Percentiles rank a stretch among this genome's conserved stretches.
Conservation (phyloP, 2,797 vertebrate genomes). For the Pachyuromys duprasi region DNA sequence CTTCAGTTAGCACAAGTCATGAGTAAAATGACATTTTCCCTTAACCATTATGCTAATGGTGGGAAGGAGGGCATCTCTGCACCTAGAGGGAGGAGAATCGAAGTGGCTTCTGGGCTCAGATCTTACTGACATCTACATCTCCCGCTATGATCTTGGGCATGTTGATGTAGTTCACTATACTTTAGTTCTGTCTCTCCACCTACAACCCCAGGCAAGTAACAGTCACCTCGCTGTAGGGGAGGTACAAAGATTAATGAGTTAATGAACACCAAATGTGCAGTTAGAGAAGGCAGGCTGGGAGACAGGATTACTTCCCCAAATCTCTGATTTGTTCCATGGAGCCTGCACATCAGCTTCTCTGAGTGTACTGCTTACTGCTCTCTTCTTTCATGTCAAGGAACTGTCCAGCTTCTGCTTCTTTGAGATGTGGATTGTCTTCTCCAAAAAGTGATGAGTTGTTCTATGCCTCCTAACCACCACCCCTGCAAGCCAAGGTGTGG, state of each 20-base stretch:
- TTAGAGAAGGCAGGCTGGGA: slow-evolving; percentile 54
- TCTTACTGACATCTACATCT: slow-evolving; percentile 67
- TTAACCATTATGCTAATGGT: slow-evolving; percentile 77
- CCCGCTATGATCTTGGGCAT: slow-evolving; percentile 67
- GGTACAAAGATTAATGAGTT: slow-evolving; percentile 84
- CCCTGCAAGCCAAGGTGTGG: not conserved
- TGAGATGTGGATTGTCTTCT: slow-evolving; percentile 2
- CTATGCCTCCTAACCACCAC: not conserved
- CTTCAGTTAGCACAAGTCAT: slow-evolving; percentile 65
- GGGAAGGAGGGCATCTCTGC: not conserved
- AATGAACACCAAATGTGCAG: slow-evolving; percentile 75
- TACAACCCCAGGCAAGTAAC: slow-evolving; percentile 83
- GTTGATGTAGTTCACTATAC: slow-evolving; percentile 81
- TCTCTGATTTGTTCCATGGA: slow-evolving; percentile 55
- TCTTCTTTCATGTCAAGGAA: slow-evolving; percentile 49
- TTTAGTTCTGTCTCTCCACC: slow-evolving; percentile 81
- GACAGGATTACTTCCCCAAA: slow-evolving; percentile 70
- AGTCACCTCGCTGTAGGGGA: slow-evolving; percentile 81
- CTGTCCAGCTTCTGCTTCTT: slow-evolving; percentile 30
- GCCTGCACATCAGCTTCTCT: slow-evolving; percentile 30
- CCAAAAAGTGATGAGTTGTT: slow-evolving; percentile 48
- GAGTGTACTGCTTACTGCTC: slow-evolving; percentile 13
- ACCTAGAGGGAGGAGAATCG: not conserved
- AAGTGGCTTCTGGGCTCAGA: slow-evolving; percentile 64
- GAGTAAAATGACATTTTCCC: slow-evolving; percentile 76